Evolutionary conservation across 2,797 vertebrate genomes (phyloP).

Genomic region (Australoheros facetus): DNA sequence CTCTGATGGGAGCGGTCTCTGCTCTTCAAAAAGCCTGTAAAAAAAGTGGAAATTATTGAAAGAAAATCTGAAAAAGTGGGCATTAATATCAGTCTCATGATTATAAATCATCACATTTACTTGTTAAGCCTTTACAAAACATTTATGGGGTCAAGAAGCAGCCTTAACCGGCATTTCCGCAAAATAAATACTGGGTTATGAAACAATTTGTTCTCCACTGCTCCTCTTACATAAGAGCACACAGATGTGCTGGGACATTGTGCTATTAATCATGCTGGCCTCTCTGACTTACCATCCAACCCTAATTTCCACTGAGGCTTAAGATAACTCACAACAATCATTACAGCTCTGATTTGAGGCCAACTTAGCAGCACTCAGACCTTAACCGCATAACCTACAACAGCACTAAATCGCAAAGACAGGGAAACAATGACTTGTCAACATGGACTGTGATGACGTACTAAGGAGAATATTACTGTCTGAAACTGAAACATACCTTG

Average conservation of each 20-base stretch:
- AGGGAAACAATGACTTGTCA: slow-evolving; percentile 1
- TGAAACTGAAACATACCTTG: slow-evolving; percentile 84
- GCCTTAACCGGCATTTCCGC: slow-evolving; percentile 29
- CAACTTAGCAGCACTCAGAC: slow-evolving; percentile 41
- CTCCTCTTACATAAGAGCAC: slow-evolving; percentile 65
- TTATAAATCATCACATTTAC: slow-evolving; percentile 24
- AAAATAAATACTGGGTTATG: slow-evolving; percentile 43
- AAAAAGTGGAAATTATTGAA: slow-evolving; percentile 15
- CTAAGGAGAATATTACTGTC: not conserved
- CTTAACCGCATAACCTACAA: slow-evolving; percentile 14
- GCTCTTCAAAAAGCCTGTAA: slow-evolving; percentile 93
- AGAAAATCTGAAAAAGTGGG: not conserved
- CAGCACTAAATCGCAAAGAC: slow-evolving; percentile 13
- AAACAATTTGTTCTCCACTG: slow-evolving; percentile 47
- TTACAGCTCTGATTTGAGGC: slow-evolving; percentile 61
- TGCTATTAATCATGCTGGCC: slow-evolving; percentile 64
- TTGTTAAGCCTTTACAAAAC: slow-evolving; percentile 7
- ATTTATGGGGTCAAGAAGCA: not conserved
- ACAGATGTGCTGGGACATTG: slow-evolving; percentile 64
- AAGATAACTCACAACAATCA: slow-evolving; percentile 47
- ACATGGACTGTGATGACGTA: not conserved
- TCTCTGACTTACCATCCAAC: slow-evolving; percentile 54
- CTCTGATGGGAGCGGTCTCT: slow-evolving; percentile 97
- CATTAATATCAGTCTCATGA: slow-evolving; percentile 5
- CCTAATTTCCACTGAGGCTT: slow-evolving; percentile 64